Percentiles rank a stretch among this genome's conserved stretches.
Evolutionary conservation across 2,797 vertebrate species (phyloP).

Genomic region (Oreonectes daqikongensis): DNA sequence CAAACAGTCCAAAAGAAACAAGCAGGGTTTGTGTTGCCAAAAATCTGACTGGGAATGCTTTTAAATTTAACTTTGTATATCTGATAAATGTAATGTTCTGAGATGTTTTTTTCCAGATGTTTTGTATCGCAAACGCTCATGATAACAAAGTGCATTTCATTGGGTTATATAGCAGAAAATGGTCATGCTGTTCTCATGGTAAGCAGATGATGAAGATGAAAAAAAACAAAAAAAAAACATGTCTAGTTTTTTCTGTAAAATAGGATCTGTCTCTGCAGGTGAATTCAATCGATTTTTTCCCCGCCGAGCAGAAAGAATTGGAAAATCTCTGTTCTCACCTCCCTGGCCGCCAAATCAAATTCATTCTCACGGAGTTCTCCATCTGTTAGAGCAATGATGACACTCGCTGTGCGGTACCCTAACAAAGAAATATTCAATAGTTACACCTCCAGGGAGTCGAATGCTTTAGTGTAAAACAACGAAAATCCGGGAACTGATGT

Average conservation of each 20-base stretch:
- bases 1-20: neutral
- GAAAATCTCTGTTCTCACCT: conserved; percentile 83
- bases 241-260: neutral
- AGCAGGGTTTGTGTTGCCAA: neutral
- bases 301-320: neutral
- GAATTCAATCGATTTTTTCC: neutral
- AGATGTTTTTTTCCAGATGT: no score
- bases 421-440: conserved; percentile 29
- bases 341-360: conserved; percentile 91
- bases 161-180: neutral
- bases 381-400: conserved; percentile 96
- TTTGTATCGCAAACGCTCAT: neutral
- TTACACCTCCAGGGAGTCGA: neutral
- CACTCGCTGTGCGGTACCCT: conserved; percentile 95
- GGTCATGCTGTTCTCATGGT: no score
- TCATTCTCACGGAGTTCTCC: conserved; percentile 93
- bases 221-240: no score
- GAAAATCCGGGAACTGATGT: neutral
- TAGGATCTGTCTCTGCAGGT: neutral
- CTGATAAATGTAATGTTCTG: no score
- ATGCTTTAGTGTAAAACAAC: neutral
- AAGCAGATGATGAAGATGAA: no score
- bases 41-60: no score
- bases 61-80: neutral
- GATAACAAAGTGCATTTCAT: neutral